Evolutionary conservation across 2,888 invertebrate genomes (phyloP).

Genomic region (Molanna angustata): DNA sequence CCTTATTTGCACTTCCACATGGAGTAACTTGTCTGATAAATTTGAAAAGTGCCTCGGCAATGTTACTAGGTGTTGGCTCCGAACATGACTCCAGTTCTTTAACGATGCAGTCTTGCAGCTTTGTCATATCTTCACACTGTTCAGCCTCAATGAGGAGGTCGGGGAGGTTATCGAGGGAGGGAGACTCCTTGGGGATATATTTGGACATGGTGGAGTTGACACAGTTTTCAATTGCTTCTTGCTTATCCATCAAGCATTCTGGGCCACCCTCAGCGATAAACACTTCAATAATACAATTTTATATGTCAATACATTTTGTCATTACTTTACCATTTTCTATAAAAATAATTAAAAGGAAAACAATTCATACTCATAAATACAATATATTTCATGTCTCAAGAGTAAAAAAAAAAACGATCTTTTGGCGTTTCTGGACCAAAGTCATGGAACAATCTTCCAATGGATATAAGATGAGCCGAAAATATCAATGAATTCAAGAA

Average conservation of each 20-base stretch:
- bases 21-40: constrained; percentile 67
- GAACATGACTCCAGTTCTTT: constrained; percentile 61
- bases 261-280: constrained; percentile 81
- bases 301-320: too few species aligned
- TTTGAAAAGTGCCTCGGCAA: constrained; percentile 72
- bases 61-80: constrained; percentile 76
- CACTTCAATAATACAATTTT: constrained; percentile 58
- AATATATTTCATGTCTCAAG: too few species aligned
- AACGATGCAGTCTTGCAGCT: constrained; percentile 59
- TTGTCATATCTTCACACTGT: constrained; percentile 54
- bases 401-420: too few species aligned
- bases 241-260: constrained; percentile 65
- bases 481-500: too few species aligned
- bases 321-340: too few species aligned
- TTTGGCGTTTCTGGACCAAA: too few species aligned
- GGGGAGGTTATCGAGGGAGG: constrained; percentile 54
- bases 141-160: constrained; percentile 57
- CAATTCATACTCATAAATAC: too few species aligned
- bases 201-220: constrained; percentile 59
- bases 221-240: constrained; percentile 61
- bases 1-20: constrained; percentile 46
- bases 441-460: too few species aligned
- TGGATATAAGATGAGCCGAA: too few species aligned
- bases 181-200: constrained; percentile 47
- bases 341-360: too few species aligned